Evolutionary conservation across 1,140 invertebrate species (phyloP).

Genomic region (Bombus confusus): DNA sequence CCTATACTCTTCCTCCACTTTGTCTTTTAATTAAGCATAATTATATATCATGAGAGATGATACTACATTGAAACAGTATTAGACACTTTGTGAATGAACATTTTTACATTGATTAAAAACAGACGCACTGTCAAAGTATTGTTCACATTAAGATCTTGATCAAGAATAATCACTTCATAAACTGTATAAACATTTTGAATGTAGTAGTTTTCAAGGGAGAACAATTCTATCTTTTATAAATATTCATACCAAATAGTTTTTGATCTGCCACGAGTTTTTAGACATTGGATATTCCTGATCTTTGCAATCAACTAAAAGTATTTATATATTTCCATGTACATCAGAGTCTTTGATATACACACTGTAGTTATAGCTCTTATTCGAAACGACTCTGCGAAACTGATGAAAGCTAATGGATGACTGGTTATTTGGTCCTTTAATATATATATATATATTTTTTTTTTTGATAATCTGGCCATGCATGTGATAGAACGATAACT

Average conservation of each 20-base stretch:
- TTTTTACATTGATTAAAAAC: not conserved
- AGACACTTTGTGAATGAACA: not conserved
- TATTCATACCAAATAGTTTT: not conserved
- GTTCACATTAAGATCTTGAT: not conserved
- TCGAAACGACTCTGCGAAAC: not conserved
- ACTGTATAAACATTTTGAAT: not conserved
- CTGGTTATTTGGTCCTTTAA: conserved; percentile 29
- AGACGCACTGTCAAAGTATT: not conserved
- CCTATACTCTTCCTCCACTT: not conserved
- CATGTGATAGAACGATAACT: conserved; percentile 60
- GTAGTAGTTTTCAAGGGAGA: not conserved
- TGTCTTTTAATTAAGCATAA: not conserved
- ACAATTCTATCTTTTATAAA: not conserved
- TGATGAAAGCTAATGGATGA: conserved; percentile 3
- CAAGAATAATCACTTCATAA: not conserved
- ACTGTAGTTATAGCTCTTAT: not conserved
- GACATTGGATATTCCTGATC: not conserved
- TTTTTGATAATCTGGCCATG: conserved; percentile 53
- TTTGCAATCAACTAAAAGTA: not conserved
- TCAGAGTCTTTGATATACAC: not conserved
- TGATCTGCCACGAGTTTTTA: not conserved
- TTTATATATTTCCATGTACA: not conserved
- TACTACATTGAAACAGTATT: not conserved
- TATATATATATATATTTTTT: conserved; percentile 21
- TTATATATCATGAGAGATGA: not conserved